Conservation (phyloP, 2,888 invertebrate genomes). For the Acanthoscelides obtectus region DNA sequence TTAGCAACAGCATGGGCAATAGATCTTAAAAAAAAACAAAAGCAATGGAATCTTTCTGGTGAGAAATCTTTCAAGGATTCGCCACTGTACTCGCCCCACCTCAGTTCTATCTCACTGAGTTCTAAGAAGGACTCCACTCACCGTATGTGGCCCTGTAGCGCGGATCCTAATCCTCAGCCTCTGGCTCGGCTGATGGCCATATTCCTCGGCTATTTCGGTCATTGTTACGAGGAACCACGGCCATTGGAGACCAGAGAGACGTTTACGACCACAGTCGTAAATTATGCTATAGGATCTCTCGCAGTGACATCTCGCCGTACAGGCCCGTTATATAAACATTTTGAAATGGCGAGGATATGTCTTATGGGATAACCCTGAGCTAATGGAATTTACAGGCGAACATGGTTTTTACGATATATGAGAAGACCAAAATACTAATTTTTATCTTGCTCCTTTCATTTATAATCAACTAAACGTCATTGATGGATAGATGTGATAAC, state of each 20-base stretch:
- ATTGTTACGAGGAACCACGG: background rate
- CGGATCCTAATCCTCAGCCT: background rate
- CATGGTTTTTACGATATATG: background rate
- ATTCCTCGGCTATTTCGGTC: background rate
- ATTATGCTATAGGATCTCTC: background rate
- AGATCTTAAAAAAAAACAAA: too few species aligned
- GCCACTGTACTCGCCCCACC: background rate
- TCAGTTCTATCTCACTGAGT: background rate
- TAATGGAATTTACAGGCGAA: background rate
- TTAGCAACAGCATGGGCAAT: too few species aligned
- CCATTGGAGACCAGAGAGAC: background rate
- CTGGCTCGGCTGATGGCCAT: background rate
- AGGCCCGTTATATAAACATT: background rate
- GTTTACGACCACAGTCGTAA: background rate
- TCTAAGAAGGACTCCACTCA: background rate
- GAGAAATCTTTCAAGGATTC: too few species aligned
- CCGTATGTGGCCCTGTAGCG: background rate
- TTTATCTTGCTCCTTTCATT: too few species aligned
- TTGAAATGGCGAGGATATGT: background rate
- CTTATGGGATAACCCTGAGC: background rate
- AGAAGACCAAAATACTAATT: too few species aligned
- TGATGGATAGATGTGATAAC: too few species aligned
- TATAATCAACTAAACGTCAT: too few species aligned
- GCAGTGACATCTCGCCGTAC: background rate
- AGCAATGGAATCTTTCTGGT: too few species aligned